Percentiles rank a stretch among this genome's conserved stretches.
Evolutionary conservation across 2,888 invertebrate species (phyloP).

Genomic region (Gastrophysa polygoni): DNA sequence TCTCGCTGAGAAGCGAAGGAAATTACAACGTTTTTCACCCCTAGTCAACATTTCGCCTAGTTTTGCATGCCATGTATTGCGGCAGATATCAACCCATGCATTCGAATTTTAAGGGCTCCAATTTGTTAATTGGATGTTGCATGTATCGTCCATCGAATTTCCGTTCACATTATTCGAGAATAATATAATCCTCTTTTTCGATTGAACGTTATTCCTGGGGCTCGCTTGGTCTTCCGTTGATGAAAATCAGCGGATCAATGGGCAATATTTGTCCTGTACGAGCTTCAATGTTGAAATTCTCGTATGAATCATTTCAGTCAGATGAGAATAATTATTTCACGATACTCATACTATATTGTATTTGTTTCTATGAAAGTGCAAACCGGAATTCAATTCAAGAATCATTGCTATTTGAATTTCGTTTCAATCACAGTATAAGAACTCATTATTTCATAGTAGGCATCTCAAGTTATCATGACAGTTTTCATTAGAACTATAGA

Average conservation of each 20-base stretch:
- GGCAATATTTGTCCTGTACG: not conserved
- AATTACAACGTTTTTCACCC: constrained; percentile 30
- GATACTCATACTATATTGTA: no score
- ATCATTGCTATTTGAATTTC: no score
- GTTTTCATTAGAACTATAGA: no score
- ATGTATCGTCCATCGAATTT: constrained; percentile 16
- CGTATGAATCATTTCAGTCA: no score
- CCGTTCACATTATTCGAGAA: constrained; percentile 12
- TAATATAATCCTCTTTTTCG: constrained; percentile 17
- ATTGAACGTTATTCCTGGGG: constrained; percentile 3
- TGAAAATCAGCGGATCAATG: not conserved
- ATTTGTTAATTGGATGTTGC: constrained; percentile 35
- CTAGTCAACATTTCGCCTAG: constrained; percentile 34
- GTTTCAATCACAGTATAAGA: no score
- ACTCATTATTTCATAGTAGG: no score
- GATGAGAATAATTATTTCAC: no score
- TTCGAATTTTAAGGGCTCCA: constrained; percentile 37
- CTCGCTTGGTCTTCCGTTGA: not conserved
- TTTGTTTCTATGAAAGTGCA: no score
- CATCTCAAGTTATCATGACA: no score
- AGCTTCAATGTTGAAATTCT: not conserved
- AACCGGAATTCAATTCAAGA: no score
- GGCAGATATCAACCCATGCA: constrained; percentile 15
- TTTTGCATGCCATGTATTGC: constrained; percentile 36
- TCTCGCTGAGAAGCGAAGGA: constrained; percentile 19